Percentiles rank a stretch among this genome's conserved stretches.
These are phyloP conservation scores for Pristionchus mayeri DNA, from an alignment of 2,888 invertebrate species.

Conservation along the genomic window DNA sequence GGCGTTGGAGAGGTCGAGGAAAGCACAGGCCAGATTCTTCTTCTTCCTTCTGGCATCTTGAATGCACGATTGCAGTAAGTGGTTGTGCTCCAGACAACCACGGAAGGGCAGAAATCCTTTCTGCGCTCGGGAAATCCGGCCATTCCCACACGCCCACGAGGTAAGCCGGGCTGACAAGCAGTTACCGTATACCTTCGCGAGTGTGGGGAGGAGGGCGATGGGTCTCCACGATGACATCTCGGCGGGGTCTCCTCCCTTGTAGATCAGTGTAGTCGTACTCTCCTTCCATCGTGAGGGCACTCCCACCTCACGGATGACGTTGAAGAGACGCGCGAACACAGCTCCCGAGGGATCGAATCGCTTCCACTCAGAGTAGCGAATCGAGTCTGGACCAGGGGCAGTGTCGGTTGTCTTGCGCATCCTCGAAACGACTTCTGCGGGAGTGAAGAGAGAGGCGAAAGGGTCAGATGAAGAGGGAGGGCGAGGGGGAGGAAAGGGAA, in stretches of 20 bases:
- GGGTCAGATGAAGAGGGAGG: background rate
- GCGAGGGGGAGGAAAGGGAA: background rate
- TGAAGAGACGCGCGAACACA: slow-evolving; percentile 45
- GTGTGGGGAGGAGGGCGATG: too few species aligned
- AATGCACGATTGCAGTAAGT: slow-evolving; percentile 51
- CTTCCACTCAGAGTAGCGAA: slow-evolving; percentile 59
- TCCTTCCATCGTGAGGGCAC: slow-evolving; percentile 58
- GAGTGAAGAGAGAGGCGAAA: background rate
- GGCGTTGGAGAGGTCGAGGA: slow-evolving; percentile 77
- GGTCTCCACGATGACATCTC: slow-evolving; percentile 61
- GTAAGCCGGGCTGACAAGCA: too few species aligned
- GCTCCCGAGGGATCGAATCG: slow-evolving; percentile 56
- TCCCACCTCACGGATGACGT: background rate
- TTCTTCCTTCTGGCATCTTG: slow-evolving; percentile 50
- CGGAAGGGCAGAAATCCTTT: too few species aligned
- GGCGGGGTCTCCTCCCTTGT: slow-evolving; percentile 66
- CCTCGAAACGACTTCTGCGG: slow-evolving; percentile 7
- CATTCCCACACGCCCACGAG: too few species aligned
- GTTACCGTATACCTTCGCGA: too few species aligned
- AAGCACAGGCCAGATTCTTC: too few species aligned
- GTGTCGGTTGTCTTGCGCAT: slow-evolving; percentile 54
- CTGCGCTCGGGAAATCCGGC: too few species aligned
- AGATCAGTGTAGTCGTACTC: slow-evolving; percentile 60
- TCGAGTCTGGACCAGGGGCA: slow-evolving; percentile 64
- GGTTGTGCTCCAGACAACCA: slow-evolving; percentile 60